A percentile compares a stretch with the other conserved stretches of the same genome.
phyloP scores from a whole-genome alignment of 2,888 invertebrate genomes.

The Cantharis lateralis region DNA sequence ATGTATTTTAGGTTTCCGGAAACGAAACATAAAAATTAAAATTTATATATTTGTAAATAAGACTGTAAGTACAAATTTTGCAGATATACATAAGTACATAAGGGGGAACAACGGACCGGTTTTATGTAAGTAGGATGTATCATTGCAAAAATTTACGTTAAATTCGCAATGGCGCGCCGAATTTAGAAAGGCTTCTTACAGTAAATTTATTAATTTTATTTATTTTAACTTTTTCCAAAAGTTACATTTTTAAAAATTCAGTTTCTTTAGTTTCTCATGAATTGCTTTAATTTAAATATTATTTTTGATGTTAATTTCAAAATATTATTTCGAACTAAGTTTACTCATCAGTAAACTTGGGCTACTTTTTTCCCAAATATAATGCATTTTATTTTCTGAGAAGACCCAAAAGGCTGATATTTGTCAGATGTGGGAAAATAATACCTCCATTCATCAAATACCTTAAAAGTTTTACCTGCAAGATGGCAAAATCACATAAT shows the following conservation, averaged over 20 bases:
- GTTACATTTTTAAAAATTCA: background rate
- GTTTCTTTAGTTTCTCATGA: background rate
- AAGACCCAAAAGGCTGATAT: background rate
- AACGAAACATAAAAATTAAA: background rate
- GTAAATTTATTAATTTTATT: background rate
- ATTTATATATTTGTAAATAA: background rate
- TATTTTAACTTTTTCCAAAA: background rate
- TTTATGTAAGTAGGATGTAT: constrained; percentile 23
- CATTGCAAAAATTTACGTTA: constrained; percentile 28
- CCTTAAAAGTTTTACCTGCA: background rate
- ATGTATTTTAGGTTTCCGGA: background rate
- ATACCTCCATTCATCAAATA: background rate
- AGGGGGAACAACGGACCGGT: constrained; percentile 27
- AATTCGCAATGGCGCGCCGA: constrained; percentile 35
- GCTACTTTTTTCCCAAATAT: too few species aligned
- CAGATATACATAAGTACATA: constrained; percentile 12
- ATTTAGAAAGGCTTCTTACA: background rate
- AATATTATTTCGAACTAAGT: background rate
- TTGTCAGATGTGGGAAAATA: background rate
- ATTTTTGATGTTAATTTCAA: background rate
- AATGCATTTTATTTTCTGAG: background rate
- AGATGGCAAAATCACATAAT: background rate
- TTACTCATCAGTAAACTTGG: background rate
- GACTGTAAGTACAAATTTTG: background rate
- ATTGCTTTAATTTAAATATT: background rate